A percentile compares a stretch with the other conserved stretches of the same genome.
phyloP scores from a whole-genome alignment of 2,797 vertebrate genomes.

The Crocodylus rhombifer region DNA sequence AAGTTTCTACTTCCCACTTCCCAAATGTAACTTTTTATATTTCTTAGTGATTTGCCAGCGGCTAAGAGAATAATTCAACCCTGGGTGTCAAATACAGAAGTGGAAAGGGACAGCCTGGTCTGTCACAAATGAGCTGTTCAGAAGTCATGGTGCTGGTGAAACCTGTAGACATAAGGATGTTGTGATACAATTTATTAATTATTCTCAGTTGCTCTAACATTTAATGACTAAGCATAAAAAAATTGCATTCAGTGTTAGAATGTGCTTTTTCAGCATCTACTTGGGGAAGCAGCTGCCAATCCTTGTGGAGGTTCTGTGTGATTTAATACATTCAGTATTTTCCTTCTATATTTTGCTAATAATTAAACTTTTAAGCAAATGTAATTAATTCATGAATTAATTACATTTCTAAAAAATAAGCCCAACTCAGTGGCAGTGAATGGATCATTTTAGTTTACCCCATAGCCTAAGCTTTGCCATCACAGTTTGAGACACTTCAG shows the following conservation, averaged over 20 bases:
- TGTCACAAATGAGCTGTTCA: neutral
- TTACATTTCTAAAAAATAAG: neutral
- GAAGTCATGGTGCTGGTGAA: neutral
- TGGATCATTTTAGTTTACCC: neutral
- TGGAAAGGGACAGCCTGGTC: neutral
- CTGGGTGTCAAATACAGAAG: neutral
- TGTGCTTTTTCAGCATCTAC: neutral
- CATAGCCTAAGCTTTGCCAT: neutral
- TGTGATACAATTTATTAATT: constrained; percentile 2
- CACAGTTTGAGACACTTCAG: neutral
- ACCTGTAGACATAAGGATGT: neutral
- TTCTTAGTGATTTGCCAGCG: neutral
- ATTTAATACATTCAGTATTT: neutral
- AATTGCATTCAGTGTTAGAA: neutral
- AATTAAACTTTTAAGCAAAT: neutral
- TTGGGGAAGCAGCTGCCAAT: neutral
- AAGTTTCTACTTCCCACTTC: neutral
- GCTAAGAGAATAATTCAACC: neutral
- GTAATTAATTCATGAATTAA: too few relatives aligned
- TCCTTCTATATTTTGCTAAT: neutral
- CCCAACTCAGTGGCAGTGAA: neutral
- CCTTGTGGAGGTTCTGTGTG: neutral
- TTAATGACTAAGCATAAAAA: neutral
- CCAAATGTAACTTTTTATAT: neutral
- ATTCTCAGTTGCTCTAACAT: neutral